These are phyloP conservation scores for Morpho achilles DNA, from an alignment of 2,888 invertebrate genomes.

Conservation along the genomic window DNA sequence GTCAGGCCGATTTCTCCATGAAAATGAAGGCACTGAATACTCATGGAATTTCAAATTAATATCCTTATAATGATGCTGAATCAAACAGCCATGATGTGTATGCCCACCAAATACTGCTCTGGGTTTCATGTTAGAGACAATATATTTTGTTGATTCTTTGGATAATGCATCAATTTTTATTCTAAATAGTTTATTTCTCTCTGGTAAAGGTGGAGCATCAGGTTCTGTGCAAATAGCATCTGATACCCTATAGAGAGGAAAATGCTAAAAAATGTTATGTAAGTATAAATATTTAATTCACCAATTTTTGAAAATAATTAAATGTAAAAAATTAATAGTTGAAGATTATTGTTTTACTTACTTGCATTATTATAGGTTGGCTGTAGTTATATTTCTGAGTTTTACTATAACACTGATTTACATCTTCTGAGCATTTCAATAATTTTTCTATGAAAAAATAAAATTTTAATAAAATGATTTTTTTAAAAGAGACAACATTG, in stretches of 20 bases:
- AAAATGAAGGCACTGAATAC: conserved; percentile 95
- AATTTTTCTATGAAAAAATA: conserved; percentile 46
- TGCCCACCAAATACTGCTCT: conserved; percentile 92
- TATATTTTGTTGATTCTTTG: conserved; percentile 85
- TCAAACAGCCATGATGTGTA: conserved; percentile 93
- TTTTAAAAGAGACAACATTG: no score
- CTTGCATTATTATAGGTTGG: conserved; percentile 89
- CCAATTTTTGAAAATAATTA: neutral
- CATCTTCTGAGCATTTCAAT: conserved; percentile 42
- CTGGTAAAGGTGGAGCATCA: conserved; percentile 87
- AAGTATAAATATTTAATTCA: no score
- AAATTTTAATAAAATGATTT: neutral
- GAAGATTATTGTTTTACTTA: conserved; percentile 39
- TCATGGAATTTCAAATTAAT: conserved; percentile 77
- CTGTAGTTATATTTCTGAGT: conserved; percentile 80
- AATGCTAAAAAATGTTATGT: conserved; percentile 82
- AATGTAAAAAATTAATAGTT: neutral
- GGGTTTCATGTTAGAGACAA: conserved; percentile 82
- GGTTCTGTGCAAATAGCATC: conserved; percentile 89
- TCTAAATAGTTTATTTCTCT: conserved; percentile 85
- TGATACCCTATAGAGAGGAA: conserved; percentile 92
- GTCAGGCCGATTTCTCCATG: conserved; percentile 96
- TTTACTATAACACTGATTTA: conserved; percentile 43
- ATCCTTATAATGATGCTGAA: conserved; percentile 57
- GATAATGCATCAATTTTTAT: conserved; percentile 93